Evolutionary conservation across 2,888 invertebrate species (phyloP).

Genomic region (Mesorhabditis spiculigera): DNA sequence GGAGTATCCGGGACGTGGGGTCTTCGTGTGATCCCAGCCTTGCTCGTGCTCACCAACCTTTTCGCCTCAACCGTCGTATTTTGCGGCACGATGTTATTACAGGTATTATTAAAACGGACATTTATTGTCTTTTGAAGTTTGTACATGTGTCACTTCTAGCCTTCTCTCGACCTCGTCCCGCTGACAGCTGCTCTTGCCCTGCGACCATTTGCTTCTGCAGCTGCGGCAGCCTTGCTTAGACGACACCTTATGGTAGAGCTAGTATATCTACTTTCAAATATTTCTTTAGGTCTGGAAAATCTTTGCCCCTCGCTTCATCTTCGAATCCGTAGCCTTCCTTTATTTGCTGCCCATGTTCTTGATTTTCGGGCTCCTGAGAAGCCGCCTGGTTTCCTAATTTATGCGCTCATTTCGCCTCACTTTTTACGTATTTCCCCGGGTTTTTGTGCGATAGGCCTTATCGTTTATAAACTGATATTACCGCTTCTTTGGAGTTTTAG

Average conservation of each 20-base stretch:
- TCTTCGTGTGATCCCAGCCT: constrained; percentile 62
- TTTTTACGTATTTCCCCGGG: too few relatives aligned
- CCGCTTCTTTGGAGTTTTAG: too few relatives aligned
- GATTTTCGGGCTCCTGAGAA: not conserved
- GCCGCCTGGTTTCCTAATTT: constrained; percentile 1
- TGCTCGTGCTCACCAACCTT: constrained; percentile 74
- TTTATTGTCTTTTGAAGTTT: constrained; percentile 10
- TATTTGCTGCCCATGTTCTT: constrained; percentile 20
- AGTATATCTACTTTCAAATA: not conserved
- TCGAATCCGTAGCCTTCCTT: constrained; percentile 63
- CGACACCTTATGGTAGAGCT: constrained; percentile 1
- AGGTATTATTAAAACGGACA: constrained; percentile 11
- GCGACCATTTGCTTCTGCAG: constrained; percentile 10
- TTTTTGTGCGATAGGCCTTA: too few relatives aligned
- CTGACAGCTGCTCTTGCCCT: constrained; percentile 63
- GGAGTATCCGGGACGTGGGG: constrained; percentile 65
- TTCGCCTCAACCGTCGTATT: constrained; percentile 73
- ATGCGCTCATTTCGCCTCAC: too few relatives aligned
- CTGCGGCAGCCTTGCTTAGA: not conserved
- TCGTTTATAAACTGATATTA: too few relatives aligned
- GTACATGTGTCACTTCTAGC: not conserved
- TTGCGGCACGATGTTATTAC: not conserved
- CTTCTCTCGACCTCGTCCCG: constrained; percentile 66
- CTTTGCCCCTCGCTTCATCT: constrained; percentile 91
- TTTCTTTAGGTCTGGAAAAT: constrained; percentile 95